Evolutionary conservation across 2,888 invertebrate species (phyloP).

Genomic region (Lottia gigantea): DNA sequence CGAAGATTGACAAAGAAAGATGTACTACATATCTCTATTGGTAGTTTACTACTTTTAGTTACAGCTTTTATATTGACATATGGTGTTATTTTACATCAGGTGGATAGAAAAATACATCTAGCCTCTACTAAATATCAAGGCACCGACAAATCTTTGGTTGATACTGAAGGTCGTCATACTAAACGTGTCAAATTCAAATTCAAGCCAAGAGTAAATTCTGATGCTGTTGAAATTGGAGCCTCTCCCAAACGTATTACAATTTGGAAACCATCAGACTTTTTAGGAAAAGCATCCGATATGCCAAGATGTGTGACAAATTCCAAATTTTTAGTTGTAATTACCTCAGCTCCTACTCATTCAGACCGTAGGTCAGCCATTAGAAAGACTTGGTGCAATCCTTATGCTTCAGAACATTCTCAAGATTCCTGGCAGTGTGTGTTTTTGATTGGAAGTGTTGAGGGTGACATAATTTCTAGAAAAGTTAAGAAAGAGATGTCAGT

Average conservation of each 20-base stretch:
- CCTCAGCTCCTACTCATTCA: conserved; percentile 48
- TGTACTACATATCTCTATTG: conserved; percentile 50
- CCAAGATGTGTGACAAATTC: conserved; percentile 35
- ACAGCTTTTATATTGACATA: conserved; percentile 48
- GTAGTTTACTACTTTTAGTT: conserved; percentile 45
- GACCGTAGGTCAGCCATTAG: conserved; percentile 49
- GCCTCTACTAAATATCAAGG: conserved; percentile 1
- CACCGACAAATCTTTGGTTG: not conserved
- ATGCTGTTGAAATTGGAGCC: not conserved
- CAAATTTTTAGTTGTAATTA: conserved; percentile 49
- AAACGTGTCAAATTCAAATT: conserved; percentile 6
- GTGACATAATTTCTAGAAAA: conserved; percentile 18
- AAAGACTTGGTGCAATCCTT: conserved; percentile 51
- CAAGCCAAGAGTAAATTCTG: not conserved
- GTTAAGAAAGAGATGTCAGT: conserved; percentile 38
- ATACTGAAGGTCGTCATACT: not conserved
- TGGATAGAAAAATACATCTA: conserved; percentile 39
- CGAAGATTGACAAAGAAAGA: conserved; percentile 38
- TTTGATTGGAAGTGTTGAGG: conserved; percentile 45
- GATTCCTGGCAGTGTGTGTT: conserved; percentile 57
- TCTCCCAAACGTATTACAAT: conserved; percentile 1
- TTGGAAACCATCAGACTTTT: conserved; percentile 43
- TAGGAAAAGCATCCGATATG: conserved; percentile 20
- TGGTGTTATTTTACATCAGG: conserved; percentile 45
- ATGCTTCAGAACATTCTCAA: conserved; percentile 30